Conservation (phyloP, 2,113 vertebrate genomes). For the Raja brachyura region DNA sequence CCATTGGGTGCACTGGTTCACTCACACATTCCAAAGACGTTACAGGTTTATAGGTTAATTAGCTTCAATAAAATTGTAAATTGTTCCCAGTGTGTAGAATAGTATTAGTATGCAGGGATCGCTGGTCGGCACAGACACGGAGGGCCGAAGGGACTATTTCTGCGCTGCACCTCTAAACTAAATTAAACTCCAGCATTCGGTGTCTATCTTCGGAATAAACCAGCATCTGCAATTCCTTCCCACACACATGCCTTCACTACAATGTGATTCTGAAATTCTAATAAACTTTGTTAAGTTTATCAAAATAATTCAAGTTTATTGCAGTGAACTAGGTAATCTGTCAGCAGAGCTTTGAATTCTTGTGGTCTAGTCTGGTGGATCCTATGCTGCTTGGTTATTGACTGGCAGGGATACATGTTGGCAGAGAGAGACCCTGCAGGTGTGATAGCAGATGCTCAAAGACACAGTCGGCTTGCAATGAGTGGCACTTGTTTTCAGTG, state of each 20-base stretch:
- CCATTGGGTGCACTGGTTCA: no score
- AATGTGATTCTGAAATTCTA: not conserved
- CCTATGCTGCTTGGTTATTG: not conserved
- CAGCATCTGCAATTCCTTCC: no score
- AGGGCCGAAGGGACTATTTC: no score
- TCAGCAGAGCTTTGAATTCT: not conserved
- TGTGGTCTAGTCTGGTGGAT: not conserved
- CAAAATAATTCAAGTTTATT: not conserved
- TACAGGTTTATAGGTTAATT: no score
- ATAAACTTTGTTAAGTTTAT: not conserved
- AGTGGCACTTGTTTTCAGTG: conserved; percentile 9
- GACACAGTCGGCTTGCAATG: not conserved
- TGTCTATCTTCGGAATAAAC: no score
- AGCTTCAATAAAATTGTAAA: no score
- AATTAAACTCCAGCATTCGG: no score
- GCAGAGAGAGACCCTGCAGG: not conserved
- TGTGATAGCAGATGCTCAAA: conserved; percentile 8
- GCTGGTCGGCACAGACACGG: no score
- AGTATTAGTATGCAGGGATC: no score
- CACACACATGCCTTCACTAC: not conserved
- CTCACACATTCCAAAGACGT: no score
- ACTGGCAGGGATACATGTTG: not conserved
- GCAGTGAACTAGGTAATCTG: not conserved
- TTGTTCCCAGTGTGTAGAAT: no score
- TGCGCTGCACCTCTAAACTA: no score